Evolutionary conservation across 2,797 vertebrate species (phyloP).

Genomic region (Muscicapa comitata): DNA sequence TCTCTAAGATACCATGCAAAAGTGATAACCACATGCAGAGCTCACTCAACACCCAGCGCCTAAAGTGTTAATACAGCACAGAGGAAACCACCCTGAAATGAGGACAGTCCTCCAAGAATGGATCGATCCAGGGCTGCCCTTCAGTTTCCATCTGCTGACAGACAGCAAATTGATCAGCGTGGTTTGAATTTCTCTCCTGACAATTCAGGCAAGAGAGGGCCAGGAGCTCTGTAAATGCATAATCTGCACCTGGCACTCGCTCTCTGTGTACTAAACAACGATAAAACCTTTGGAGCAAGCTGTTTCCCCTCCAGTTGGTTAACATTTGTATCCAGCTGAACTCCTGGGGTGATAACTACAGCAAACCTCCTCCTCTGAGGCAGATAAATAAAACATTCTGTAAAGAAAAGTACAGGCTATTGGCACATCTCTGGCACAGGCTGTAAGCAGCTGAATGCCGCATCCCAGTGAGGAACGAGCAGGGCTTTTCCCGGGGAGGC

Average conservation of each 20-base stretch:
- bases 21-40: not conserved
- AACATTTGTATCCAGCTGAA: slow-evolving; percentile 1
- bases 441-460: not conserved
- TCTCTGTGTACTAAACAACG: not conserved
- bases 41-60: not conserved
- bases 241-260: not conserved
- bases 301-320: not conserved
- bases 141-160: not conserved
- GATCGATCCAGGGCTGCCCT: slow-evolving; percentile 19
- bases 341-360: not conserved
- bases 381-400: slow-evolving; percentile 19
- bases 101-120: not conserved
- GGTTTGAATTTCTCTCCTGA: slow-evolving; percentile 3
- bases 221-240: not conserved
- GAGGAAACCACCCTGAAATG: not conserved
- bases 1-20: not conserved
- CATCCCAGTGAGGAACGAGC: accelerated
- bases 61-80: not conserved
- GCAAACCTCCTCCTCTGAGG: not conserved
- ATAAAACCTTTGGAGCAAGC: not conserved
- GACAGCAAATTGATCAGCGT: not conserved
- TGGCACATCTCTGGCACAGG: not conserved
- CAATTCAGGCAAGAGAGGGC: not conserved
- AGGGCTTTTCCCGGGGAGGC: accelerated
- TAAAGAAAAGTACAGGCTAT: not conserved